A percentile compares a stretch with the other conserved stretches of the same genome.
phyloP scores from a whole-genome alignment of 2,888 invertebrate genomes.

The Nephrocerus scutellatus region DNA sequence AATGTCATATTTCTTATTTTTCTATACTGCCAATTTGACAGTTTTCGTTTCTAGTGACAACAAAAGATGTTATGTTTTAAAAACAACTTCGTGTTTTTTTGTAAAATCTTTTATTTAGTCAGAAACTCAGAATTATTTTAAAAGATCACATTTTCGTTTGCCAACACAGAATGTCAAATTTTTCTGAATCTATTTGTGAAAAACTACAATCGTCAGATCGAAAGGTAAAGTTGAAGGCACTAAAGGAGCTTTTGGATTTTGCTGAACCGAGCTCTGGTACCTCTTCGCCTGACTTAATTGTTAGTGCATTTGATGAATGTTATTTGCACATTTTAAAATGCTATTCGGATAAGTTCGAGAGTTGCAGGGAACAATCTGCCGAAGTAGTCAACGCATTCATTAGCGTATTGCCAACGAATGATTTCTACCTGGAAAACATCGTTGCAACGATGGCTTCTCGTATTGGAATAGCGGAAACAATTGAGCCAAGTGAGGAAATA shows the following conservation, averaged over 20 bases:
- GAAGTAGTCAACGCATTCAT: slow-evolving; percentile 34
- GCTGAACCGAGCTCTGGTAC: slow-evolving; percentile 12
- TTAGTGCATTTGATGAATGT: slow-evolving; percentile 35
- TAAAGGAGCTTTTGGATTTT: slow-evolving; percentile 22
- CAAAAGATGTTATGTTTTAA: no score
- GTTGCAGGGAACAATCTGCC: slow-evolving; percentile 36
- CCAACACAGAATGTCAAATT: not conserved
- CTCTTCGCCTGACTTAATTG: slow-evolving; percentile 18
- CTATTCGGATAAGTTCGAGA: slow-evolving; percentile 43
- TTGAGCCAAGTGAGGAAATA: slow-evolving; percentile 71
- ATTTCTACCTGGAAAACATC: slow-evolving; percentile 67
- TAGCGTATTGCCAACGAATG: slow-evolving; percentile 55
- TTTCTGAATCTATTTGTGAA: no score
- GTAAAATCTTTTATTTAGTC: no score
- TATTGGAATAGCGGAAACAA: slow-evolving; percentile 67
- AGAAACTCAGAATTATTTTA: no score
- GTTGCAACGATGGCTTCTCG: slow-evolving; percentile 69
- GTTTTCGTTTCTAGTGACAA: no score
- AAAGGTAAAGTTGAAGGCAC: slow-evolving; percentile 22
- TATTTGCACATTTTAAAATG: slow-evolving; percentile 44
- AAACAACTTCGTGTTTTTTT: no score
- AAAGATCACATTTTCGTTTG: no score
- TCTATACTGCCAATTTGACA: no score
- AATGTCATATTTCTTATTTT: no score
- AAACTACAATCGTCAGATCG: slow-evolving; percentile 27